phyloP scores from a whole-genome alignment of 2,888 invertebrate species.

The Ischnus inquisitorius region DNA sequence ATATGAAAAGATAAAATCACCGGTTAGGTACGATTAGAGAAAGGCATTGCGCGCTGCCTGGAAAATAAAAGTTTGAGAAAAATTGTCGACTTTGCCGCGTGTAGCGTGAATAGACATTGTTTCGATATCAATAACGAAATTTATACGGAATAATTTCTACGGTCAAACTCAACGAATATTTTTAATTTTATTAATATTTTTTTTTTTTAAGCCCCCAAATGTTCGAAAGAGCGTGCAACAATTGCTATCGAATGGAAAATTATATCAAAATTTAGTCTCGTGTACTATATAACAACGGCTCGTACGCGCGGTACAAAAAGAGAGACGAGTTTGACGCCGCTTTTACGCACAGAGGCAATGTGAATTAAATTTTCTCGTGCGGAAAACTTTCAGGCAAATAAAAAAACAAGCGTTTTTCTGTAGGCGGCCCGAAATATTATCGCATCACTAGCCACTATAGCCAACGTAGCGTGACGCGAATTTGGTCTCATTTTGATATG shows the following conservation, averaged over 20 bases:
- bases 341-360: background rate
- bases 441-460: constrained; percentile 7
- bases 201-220: background rate
- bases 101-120: background rate
- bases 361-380: constrained; percentile 13
- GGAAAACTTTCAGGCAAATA: constrained; percentile 43
- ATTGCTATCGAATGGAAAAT: constrained; percentile 1
- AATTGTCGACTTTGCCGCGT: constrained; percentile 33
- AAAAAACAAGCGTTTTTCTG: constrained; percentile 39
- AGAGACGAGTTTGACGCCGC: background rate
- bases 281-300: background rate
- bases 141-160: background rate
- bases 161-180: background rate
- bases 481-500: constrained; percentile 47
- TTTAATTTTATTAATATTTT: background rate
- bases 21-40: constrained; percentile 38
- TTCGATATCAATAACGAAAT: background rate
- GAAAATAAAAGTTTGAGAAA: constrained; percentile 18
- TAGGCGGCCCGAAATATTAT: background rate
- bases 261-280: background rate
- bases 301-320: background rate
- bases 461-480: constrained; percentile 7
- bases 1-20: constrained; percentile 26
- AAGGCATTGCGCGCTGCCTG: constrained; percentile 17
- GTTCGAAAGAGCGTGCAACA: background rate